Percentiles rank a stretch among this genome's conserved stretches.
phyloP scores from a whole-genome alignment of 2,888 invertebrate species.

The Heliconius charithonia region DNA sequence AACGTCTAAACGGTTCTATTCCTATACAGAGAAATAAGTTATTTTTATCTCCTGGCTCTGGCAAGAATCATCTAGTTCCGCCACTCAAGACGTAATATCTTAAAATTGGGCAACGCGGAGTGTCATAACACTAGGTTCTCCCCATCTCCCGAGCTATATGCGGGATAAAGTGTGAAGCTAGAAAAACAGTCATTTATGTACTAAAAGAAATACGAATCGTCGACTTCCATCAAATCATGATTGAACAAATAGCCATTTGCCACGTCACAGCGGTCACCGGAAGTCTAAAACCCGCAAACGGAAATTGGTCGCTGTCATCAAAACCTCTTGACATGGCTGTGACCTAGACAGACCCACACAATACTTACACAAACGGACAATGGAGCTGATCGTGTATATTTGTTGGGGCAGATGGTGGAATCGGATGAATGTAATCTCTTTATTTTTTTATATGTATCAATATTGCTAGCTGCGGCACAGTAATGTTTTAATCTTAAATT shows the following conservation, averaged over 20 bases:
- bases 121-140: no score
- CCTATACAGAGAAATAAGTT: background rate
- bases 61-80: background rate
- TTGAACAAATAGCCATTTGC: background rate
- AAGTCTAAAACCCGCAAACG: constrained; percentile 20
- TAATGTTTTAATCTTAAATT: no score
- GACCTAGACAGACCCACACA: background rate
- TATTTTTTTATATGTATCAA: no score
- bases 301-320: constrained; percentile 22
- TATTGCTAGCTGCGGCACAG: no score
- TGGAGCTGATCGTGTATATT: no score
- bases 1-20: background rate
- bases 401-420: no score
- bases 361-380: no score
- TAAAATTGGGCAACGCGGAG: no score
- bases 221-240: background rate
- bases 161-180: background rate
- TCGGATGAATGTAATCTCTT: no score
- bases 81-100: no score
- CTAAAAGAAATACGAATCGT: no score
- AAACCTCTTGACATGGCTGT: constrained; percentile 19
- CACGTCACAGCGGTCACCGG: background rate
- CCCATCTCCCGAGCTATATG: no score
- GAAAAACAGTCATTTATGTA: background rate
- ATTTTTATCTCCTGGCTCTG: background rate